These are phyloP conservation scores for Netelia inedita DNA, from an alignment of 2,888 invertebrate species.

Conservation along the genomic window DNA sequence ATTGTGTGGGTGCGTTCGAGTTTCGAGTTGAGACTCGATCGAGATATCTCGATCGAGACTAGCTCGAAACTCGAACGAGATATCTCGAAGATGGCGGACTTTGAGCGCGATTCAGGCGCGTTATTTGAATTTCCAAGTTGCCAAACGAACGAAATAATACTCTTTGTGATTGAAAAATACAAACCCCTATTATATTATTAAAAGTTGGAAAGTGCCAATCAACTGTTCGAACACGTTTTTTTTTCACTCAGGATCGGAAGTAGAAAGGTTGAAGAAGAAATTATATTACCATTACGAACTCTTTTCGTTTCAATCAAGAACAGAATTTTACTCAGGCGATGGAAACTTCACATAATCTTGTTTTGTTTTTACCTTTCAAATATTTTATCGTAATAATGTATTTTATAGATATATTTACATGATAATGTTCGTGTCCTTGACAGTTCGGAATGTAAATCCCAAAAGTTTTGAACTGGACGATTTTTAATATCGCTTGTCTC, in stretches of 20 bases:
- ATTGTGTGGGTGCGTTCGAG: not conserved
- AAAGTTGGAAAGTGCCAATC: too few relatives aligned
- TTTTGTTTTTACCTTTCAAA: constrained; percentile 63
- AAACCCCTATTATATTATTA: too few relatives aligned
- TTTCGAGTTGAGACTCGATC: not conserved
- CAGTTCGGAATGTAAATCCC: constrained; percentile 31
- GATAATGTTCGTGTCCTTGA: constrained; percentile 28
- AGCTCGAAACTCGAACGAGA: not conserved
- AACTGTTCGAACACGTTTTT: not conserved
- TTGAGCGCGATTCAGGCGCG: too few relatives aligned
- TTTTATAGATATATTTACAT: constrained; percentile 63
- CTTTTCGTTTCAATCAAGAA: constrained; percentile 73
- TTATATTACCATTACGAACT: constrained; percentile 26
- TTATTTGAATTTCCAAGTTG: too few relatives aligned
- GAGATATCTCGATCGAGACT: not conserved
- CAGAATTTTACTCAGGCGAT: constrained; percentile 79
- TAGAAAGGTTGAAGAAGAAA: constrained; percentile 45
- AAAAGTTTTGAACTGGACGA: constrained; percentile 23
- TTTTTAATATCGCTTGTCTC: constrained; percentile 34
- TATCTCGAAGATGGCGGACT: not conserved
- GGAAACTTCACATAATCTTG: constrained; percentile 78
- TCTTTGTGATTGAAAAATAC: too few relatives aligned
- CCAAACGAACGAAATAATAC: too few relatives aligned
- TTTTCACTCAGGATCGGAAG: constrained; percentile 48
- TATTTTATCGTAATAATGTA: constrained; percentile 72